Conservation (phyloP, 2,797 vertebrate genomes). For the Pipistrellus pygmaeus region DNA sequence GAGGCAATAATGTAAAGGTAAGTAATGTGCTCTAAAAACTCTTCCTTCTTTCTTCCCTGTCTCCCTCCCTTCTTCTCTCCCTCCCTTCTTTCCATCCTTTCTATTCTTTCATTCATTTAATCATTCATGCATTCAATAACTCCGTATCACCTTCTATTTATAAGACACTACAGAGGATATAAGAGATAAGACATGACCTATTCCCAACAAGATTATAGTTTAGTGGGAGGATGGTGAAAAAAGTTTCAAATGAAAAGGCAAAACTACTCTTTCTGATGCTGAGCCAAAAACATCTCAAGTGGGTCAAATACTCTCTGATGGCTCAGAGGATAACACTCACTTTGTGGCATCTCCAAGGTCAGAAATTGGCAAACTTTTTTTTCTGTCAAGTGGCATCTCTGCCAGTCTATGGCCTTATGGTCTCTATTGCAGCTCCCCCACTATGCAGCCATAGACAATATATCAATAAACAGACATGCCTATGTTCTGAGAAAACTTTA, state of each 20-base stretch:
- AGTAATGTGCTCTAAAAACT: background rate
- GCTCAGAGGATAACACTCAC: background rate
- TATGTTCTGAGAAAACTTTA: background rate
- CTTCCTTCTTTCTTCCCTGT: background rate
- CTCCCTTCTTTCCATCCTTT: background rate
- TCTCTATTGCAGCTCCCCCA: background rate
- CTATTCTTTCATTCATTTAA: background rate
- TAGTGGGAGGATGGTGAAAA: background rate
- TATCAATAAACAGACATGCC: background rate
- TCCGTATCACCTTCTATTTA: background rate
- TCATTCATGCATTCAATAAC: background rate
- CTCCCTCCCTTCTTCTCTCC: fast-evolving
- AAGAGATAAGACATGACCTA: background rate
- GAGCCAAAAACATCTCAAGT: background rate
- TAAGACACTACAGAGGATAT: background rate
- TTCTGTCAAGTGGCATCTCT: background rate
- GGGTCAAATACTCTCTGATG: background rate
- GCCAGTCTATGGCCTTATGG: background rate
- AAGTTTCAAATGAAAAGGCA: constrained; percentile 6
- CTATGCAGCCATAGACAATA: background rate
- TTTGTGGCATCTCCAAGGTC: background rate
- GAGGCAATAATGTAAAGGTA: background rate
- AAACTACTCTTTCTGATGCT: background rate
- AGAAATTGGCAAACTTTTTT: background rate
- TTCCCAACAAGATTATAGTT: background rate